Evolutionary conservation across 2,113 vertebrate genomes (phyloP).

Genomic region (Hemiprocne comata): DNA sequence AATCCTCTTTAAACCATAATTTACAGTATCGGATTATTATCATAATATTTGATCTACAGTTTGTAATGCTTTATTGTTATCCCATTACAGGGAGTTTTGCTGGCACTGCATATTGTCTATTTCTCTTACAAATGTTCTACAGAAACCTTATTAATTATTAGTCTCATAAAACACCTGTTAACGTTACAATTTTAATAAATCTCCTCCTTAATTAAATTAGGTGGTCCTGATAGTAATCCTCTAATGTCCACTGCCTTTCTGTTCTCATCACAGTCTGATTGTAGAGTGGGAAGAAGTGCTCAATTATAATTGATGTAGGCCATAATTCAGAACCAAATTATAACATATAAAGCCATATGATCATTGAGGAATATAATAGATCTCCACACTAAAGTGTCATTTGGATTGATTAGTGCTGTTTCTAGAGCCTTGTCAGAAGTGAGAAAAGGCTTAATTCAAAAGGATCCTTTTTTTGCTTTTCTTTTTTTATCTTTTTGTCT

Average conservation of each 20-base stretch:
- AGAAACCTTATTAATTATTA: slow-evolving; percentile 74
- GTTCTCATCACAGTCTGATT: slow-evolving; percentile 48
- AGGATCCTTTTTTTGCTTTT: not conserved
- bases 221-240: slow-evolving; percentile 50
- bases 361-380: slow-evolving; percentile 66
- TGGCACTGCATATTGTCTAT: slow-evolving; percentile 61
- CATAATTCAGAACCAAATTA: slow-evolving; percentile 70
- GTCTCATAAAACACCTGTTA: slow-evolving; percentile 72
- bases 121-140: slow-evolving; percentile 71
- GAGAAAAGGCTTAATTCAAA: slow-evolving; percentile 48
- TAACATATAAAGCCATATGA: slow-evolving; percentile 72
- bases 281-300: slow-evolving; percentile 39
- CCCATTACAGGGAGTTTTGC: slow-evolving; percentile 57
- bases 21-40: slow-evolving; percentile 61
- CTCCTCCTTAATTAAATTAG: slow-evolving; percentile 69
- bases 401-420: slow-evolving; percentile 68
- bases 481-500: not conserved
- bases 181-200: slow-evolving; percentile 72
- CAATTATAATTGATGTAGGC: slow-evolving; percentile 64
- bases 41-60: slow-evolving; percentile 53
- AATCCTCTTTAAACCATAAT: slow-evolving; percentile 42
- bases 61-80: slow-evolving; percentile 66
- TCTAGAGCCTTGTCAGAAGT: slow-evolving; percentile 61
- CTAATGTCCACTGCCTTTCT: slow-evolving; percentile 50
- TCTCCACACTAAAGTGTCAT: slow-evolving; percentile 59